Percentiles rank a stretch among this genome's conserved stretches.
Conservation (phyloP, 2,797 vertebrate genomes). For the Rachycentron canadum region DNA sequence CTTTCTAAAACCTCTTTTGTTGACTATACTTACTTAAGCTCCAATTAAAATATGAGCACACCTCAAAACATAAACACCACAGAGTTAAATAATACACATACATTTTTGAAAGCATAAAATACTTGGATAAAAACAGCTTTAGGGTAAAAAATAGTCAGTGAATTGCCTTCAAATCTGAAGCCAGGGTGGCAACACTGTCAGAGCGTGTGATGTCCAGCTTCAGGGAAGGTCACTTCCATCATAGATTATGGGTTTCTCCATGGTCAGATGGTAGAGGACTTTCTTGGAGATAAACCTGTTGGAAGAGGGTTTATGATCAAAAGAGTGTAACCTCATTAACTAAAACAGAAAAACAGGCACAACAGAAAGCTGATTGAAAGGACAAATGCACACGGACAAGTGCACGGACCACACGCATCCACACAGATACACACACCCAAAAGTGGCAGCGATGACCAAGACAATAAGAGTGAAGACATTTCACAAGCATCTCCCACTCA, state of each 20-base stretch:
- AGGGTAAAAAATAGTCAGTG: conserved; percentile 18
- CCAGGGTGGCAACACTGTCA: conserved; percentile 14
- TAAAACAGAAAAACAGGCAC: background rate
- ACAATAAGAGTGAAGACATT: background rate
- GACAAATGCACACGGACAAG: background rate
- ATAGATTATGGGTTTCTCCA: conserved; percentile 94
- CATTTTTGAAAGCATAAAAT: conserved; percentile 26
- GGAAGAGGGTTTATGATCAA: conserved; percentile 46
- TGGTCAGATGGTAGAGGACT: conserved; percentile 92
- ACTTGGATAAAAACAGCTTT: conserved; percentile 48
- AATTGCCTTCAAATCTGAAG: conserved; percentile 23
- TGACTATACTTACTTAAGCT: conserved; percentile 26
- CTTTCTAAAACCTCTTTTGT: conserved; percentile 7
- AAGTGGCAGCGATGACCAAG: background rate
- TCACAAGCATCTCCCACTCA: background rate
- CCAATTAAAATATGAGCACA: conserved; percentile 37
- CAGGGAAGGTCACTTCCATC: conserved; percentile 95
- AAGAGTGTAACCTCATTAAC: conserved; percentile 14
- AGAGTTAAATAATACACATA: conserved; percentile 36
- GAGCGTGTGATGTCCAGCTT: conserved; percentile 2
- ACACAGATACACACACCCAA: background rate
- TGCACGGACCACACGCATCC: background rate
- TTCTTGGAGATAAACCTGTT: conserved; percentile 96
- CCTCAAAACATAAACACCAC: conserved; percentile 31
- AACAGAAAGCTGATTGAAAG: background rate